A percentile compares a stretch with the other conserved stretches of the same genome.
Conservation (phyloP, 2,113 vertebrate species). For the Dinomys branickii region DNA sequence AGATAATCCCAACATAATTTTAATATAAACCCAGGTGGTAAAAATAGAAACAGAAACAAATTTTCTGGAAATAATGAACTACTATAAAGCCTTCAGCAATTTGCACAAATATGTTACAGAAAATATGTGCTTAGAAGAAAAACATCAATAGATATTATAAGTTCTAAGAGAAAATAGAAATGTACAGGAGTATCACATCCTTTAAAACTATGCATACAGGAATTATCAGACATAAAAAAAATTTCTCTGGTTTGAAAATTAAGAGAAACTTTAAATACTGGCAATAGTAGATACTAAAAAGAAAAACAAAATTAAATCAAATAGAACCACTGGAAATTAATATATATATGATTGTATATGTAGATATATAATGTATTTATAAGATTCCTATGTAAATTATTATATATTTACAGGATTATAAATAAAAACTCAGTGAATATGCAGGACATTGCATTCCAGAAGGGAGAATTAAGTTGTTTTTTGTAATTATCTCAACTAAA, state of each 20-base stretch:
- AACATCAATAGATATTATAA: background rate
- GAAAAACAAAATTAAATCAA: slow-evolving; percentile 35
- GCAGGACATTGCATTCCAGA: background rate
- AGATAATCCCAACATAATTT: background rate
- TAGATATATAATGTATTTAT: background rate
- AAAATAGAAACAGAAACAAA: slow-evolving; percentile 3
- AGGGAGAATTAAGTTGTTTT: background rate
- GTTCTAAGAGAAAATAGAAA: background rate
- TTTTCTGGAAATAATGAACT: background rate
- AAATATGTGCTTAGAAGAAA: slow-evolving; percentile 12
- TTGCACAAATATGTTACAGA: background rate
- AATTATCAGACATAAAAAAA: background rate
- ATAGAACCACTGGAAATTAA: slow-evolving; percentile 13
- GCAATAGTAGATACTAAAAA: background rate
- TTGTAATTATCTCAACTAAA: background rate
- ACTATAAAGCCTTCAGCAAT: background rate
- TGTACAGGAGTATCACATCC: background rate
- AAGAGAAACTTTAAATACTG: slow-evolving; percentile 20
- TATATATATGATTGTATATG: background rate
- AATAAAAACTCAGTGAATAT: background rate
- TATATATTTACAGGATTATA: background rate
- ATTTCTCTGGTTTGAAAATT: slow-evolving; percentile 24
- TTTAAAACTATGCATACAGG: background rate
- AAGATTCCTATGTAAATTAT: background rate
- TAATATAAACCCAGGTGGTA: background rate